Evolutionary conservation across 1,140 invertebrate species (phyloP).

Genomic region (Dendroctonus ponderosae): DNA sequence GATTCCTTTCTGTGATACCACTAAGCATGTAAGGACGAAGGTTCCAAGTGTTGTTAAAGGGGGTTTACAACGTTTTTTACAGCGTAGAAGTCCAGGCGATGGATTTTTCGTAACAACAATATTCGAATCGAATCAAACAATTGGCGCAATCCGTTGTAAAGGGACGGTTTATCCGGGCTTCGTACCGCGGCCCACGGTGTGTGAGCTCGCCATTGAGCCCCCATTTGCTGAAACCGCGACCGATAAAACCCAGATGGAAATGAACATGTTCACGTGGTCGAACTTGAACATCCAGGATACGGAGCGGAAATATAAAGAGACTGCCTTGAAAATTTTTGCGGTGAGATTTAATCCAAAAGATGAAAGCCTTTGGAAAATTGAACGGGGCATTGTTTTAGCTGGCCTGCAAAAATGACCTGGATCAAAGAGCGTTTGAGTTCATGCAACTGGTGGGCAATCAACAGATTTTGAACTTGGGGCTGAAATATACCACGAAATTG

Average conservation of each 20-base stretch:
- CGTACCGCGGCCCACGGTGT: constrained; percentile 77
- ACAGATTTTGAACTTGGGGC: constrained; percentile 76
- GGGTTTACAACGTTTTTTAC: constrained; percentile 39
- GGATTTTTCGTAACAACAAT: constrained; percentile 79
- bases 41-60: neutral
- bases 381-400: constrained; percentile 57
- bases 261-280: constrained; percentile 66
- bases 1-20: constrained; percentile 76
- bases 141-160: constrained; percentile 83
- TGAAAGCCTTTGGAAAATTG: neutral
- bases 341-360: constrained; percentile 55
- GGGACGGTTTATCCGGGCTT: constrained; percentile 84
- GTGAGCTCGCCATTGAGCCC: constrained; percentile 66
- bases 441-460: constrained; percentile 78
- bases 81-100: constrained; percentile 72
- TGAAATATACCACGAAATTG: constrained; percentile 80
- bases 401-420: constrained; percentile 77
- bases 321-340: constrained; percentile 87
- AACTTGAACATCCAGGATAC: constrained; percentile 60
- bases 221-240: constrained; percentile 79
- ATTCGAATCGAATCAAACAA: constrained; percentile 71
- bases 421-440: constrained; percentile 82
- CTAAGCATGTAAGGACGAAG: constrained; percentile 58
- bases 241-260: constrained; percentile 82
- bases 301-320: constrained; percentile 67